A percentile compares a stretch with the other conserved stretches of the same genome.
Conservation (phyloP, 1,140 invertebrate genomes). For the Zaprionus capensis region DNA sequence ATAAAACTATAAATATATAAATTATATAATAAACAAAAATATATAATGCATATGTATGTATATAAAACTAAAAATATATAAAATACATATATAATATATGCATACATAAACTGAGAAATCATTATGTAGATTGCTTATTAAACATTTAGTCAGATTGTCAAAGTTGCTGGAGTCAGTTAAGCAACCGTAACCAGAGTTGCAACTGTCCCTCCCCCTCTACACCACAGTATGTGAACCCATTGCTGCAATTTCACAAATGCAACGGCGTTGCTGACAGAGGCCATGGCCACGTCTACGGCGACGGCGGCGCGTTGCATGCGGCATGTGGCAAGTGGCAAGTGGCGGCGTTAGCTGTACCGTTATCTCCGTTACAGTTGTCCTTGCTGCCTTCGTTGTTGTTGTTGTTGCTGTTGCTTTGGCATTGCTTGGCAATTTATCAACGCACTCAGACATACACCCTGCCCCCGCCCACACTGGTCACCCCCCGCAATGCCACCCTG, state of each 20-base stretch:
- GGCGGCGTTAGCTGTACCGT: conserved; percentile 11
- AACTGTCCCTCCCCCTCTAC: no score
- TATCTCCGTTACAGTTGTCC: conserved; percentile 34
- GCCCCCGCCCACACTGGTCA: neutral
- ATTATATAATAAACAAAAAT: no score
- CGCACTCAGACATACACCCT: conserved; percentile 10
- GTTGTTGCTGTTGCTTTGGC: conserved; percentile 29
- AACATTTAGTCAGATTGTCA: neutral
- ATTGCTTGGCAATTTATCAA: conserved; percentile 49
- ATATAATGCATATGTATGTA: no score
- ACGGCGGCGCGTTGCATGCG: conserved; percentile 10
- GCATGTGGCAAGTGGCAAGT: conserved; percentile 42
- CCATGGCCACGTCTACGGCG: conserved; percentile 30
- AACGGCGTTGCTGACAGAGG: conserved; percentile 70
- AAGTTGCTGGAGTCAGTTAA: neutral
- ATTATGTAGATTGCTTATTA: no score
- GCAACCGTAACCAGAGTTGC: neutral
- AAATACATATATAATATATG: no score
- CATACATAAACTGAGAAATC: no score
- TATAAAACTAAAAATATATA: no score
- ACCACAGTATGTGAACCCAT: neutral
- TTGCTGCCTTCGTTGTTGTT: conserved; percentile 12
- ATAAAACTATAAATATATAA: neutral
- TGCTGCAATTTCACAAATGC: conserved; percentile 70
- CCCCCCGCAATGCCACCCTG: neutral